These are phyloP conservation scores for Sandelia bainsii DNA, from an alignment of 2,797 vertebrate species.

Conservation along the genomic window DNA sequence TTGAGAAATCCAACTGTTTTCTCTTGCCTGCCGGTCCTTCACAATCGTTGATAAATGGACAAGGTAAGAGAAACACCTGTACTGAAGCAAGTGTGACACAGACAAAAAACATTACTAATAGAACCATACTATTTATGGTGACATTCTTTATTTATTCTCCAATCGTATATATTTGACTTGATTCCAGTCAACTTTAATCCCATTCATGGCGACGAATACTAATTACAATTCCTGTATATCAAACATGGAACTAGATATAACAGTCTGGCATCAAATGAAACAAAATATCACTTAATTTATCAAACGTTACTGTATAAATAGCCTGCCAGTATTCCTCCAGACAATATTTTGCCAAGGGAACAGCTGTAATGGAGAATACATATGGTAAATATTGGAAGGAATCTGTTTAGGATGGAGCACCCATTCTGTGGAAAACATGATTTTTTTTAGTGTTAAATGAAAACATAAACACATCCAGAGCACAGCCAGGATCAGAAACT, in stretches of 20 bases:
- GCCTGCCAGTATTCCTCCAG: slow-evolving; percentile 6
- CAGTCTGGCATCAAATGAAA: slow-evolving; percentile 32
- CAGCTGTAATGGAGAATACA: slow-evolving; percentile 17
- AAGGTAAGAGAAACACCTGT: too few species aligned
- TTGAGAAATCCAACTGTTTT: too few species aligned
- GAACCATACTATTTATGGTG: background rate
- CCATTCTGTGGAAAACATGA: slow-evolving; percentile 27
- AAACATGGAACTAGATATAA: slow-evolving; percentile 1
- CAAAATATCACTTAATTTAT: slow-evolving; percentile 17
- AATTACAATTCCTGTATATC: slow-evolving; percentile 15
- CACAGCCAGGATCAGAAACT: slow-evolving; percentile 46
- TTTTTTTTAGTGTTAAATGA: slow-evolving; percentile 32
- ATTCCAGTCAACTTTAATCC: background rate
- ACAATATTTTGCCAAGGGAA: slow-evolving; percentile 19
- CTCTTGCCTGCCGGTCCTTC: too few species aligned
- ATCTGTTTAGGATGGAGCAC: slow-evolving; percentile 23
- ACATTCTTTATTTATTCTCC: background rate
- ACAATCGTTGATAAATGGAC: too few species aligned
- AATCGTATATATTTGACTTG: background rate
- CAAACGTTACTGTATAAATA: slow-evolving; percentile 11
- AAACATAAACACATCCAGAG: slow-evolving; percentile 47
- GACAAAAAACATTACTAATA: background rate
- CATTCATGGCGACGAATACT: background rate
- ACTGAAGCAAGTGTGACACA: background rate
- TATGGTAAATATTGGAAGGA: slow-evolving; percentile 28